phyloP scores from a whole-genome alignment of 2,797 vertebrate genomes.

The Tauraco hartlaubi region DNA sequence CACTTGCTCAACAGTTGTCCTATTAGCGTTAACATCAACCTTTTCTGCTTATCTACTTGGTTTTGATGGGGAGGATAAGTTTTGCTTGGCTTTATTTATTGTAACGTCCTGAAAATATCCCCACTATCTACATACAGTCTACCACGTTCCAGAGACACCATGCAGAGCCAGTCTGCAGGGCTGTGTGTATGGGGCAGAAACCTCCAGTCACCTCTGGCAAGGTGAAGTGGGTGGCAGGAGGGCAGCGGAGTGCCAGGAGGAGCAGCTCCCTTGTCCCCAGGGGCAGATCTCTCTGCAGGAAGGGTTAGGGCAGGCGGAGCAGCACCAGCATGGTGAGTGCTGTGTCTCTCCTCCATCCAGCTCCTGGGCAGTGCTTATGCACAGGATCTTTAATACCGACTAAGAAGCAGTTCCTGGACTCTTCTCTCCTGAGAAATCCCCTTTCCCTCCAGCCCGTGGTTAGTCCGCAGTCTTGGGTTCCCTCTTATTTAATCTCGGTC shows the following conservation, averaged over 20 bases:
- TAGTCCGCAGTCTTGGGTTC: background rate
- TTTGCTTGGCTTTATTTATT: background rate
- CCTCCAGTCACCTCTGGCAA: background rate
- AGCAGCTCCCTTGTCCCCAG: background rate
- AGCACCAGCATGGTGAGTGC: rapidly evolving
- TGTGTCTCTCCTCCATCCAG: rapidly evolving
- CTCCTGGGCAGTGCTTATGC: background rate
- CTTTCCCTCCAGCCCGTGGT: background rate
- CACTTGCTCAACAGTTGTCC: background rate
- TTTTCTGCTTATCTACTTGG: background rate
- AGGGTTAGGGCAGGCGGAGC: background rate
- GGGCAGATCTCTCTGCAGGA: background rate
- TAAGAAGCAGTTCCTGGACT: background rate
- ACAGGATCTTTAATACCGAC: rapidly evolving
- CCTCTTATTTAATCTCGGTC: background rate
- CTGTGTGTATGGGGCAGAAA: background rate
- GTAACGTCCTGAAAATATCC: background rate
- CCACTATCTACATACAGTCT: rapidly evolving
- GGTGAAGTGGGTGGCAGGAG: background rate
- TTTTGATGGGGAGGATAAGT: background rate
- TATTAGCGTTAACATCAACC: background rate
- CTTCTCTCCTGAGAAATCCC: background rate
- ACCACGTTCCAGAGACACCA: background rate
- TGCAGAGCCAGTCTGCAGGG: background rate
- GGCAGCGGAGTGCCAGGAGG: background rate